Conservation (phyloP, 1,140 invertebrate species). For the Monochamus saltuarius region DNA sequence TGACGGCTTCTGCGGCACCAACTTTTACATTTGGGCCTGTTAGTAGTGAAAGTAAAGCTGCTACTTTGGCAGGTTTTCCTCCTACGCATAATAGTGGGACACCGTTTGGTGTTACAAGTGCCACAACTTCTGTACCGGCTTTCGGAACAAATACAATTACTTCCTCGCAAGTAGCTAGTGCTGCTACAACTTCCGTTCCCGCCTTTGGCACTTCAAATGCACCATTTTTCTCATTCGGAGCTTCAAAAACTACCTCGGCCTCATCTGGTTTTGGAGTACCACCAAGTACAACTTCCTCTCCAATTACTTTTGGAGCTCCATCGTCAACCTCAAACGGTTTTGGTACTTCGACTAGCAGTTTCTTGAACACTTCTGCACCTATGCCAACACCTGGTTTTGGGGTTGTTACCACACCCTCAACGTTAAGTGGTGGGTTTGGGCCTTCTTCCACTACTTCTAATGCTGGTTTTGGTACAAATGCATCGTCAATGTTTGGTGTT, state of each 20-base stretch:
- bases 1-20: neutral
- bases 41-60: neutral
- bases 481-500: neutral
- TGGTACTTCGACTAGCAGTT: neutral
- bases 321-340: neutral
- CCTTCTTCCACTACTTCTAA: neutral
- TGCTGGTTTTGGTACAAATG: conserved; percentile 4
- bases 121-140: neutral
- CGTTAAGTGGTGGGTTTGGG: neutral
- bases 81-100: neutral
- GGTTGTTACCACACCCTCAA: neutral
- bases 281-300: neutral
- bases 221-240: neutral
- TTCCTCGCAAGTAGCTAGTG: neutral
- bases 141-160: conserved; percentile 4
- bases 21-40: neutral
- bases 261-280: neutral
- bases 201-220: neutral
- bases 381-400: neutral
- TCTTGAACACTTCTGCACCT: neutral
- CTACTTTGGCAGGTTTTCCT: neutral
- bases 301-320: no score
- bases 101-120: neutral
- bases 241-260: neutral
- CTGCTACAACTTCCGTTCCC: neutral